Base-by-base conservation (phyloP, 2,113 vertebrate species). In the Neolamprologus hecqui region DNA sequence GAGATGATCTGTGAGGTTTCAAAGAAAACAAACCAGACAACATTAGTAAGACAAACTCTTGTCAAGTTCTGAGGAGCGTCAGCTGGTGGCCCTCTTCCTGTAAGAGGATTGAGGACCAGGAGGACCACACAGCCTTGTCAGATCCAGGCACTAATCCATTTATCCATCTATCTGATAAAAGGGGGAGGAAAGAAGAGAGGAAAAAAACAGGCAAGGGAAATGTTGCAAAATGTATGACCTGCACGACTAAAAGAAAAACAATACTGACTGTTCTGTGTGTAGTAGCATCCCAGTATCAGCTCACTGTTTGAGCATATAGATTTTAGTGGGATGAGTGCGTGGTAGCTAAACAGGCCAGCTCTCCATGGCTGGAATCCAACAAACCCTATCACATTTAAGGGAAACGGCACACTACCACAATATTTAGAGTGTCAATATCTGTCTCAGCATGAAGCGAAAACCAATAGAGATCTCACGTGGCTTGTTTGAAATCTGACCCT, bases 31-130 rank as follows among this genome's bases (percentile, higher is more conserved):
- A 17, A 19, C 21, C 12, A 84, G 49, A 84, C 70, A 84, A 51
- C 1, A 89, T 53, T 9, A 47, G 70, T 19, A 49, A 86, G 2
- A 23, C 83, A 90, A 75, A 86, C 70, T 53, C 70, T 51, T 49
- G 17, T 51, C 35, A 35, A 35, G 60, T 79, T 40, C 51, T 26
- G 31, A 47, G 5, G 2, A 79, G 63, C 4, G 55, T 86, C 88
- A 92, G 82, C 85, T 84, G 87, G 81, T 85, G 55, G 47, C 17
- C 51, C 5, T 51, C 47, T 21, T 73, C 17, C 77, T 79, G 28
- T 90, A 86, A 92, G 87, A 89, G 91, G 90, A 94, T 91, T 92
- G 88, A 75, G 26, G 11, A 77, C 12, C 68, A 53, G 73, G 31
- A 54, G 35, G 28, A 86, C 28, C 31, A 42, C 7, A 54, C 21